phyloP scores from a whole-genome alignment of 2,797 vertebrate genomes.

The Xiphorhynchus erythropygius region DNA sequence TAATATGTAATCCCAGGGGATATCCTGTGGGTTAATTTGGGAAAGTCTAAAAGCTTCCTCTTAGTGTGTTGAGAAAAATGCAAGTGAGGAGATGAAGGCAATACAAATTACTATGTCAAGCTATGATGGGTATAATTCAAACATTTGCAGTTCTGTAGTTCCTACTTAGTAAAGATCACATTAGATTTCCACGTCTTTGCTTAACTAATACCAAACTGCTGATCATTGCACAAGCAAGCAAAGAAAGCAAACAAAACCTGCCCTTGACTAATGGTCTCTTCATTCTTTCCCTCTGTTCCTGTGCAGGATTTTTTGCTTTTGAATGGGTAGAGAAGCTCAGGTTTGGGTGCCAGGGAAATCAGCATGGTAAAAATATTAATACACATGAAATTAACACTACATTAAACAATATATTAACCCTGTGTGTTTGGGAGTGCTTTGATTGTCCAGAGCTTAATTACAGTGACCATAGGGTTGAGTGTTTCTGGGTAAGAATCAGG shows the following conservation, averaged over 20 bases:
- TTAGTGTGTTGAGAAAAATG: neutral
- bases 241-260: neutral
- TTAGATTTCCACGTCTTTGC: neutral
- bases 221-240: neutral
- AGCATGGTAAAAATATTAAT: neutral
- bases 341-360: neutral
- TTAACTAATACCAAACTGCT: neutral
- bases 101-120: neutral
- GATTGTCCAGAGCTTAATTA: neutral
- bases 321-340: neutral
- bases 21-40: neutral
- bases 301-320: neutral
- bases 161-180: neutral
- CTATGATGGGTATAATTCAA: neutral
- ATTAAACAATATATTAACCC: neutral
- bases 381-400: neutral
- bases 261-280: neutral
- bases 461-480: neutral
- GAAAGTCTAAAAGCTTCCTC: neutral
- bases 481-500: neutral
- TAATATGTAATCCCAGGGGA: neutral
- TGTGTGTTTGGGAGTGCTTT: neutral
- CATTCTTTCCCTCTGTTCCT: neutral
- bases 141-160: neutral
- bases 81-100: rapidly evolving